Evolutionary conservation across 2,113 vertebrate genomes (phyloP).

Genomic region (Pangasianodon gigas): DNA sequence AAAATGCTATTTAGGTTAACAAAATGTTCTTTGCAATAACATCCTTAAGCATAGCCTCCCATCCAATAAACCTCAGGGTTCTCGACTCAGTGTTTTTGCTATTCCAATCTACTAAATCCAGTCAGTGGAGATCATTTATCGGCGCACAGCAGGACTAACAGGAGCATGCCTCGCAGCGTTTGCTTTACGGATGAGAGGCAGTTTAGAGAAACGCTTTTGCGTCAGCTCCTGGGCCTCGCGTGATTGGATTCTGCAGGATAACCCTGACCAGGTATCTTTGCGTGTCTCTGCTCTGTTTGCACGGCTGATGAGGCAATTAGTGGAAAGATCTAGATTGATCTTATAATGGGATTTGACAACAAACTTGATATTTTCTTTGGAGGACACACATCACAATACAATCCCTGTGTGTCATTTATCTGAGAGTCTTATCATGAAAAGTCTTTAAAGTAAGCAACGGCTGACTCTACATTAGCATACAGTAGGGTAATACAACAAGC

Average conservation of each 20-base stretch:
- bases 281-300: conserved; percentile 63
- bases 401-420: conserved; percentile 66
- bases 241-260: conserved; percentile 45
- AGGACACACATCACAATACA: conserved; percentile 62
- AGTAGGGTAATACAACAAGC: conserved; percentile 47
- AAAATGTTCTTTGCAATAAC: background rate
- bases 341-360: conserved; percentile 75
- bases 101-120: conserved; percentile 16
- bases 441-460: conserved; percentile 46
- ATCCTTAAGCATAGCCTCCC: background rate
- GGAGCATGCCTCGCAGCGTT: conserved; percentile 15
- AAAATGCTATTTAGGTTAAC: background rate
- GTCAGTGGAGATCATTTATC: conserved; percentile 30
- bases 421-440: conserved; percentile 53
- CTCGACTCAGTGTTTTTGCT: conserved; percentile 22
- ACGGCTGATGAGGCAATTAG: conserved; percentile 66
- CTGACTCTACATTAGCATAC: conserved; percentile 50
- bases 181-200: conserved; percentile 33
- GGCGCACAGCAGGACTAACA: conserved; percentile 22
- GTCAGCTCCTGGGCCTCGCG: conserved; percentile 35
- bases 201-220: conserved; percentile 1
- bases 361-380: conserved; percentile 73
- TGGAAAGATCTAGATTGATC: conserved; percentile 64
- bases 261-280: conserved; percentile 28
- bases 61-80: background rate